Percentiles rank a stretch among this genome's conserved stretches.
phyloP scores from a whole-genome alignment of 2,888 invertebrate species.

The Ryuthela nishihirai region DNA sequence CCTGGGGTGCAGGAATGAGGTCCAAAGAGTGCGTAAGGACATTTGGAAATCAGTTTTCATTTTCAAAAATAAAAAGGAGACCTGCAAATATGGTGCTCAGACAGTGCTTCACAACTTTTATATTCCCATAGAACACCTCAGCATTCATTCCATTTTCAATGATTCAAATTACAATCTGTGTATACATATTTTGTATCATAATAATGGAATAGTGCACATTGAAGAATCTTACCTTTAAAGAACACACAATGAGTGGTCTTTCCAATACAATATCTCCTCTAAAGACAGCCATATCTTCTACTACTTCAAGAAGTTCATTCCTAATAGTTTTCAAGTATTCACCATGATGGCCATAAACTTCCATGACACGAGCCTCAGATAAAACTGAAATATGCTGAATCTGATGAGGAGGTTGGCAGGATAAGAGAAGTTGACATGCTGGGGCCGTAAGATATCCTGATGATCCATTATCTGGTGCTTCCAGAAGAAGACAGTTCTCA shows the following conservation, averaged over 20 bases:
- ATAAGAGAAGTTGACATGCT: constrained; percentile 32
- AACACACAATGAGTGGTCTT: constrained; percentile 24
- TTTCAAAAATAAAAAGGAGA: too few relatives aligned
- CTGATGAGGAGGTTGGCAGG: constrained; percentile 20
- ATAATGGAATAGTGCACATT: too few relatives aligned
- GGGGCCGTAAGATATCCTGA: constrained; percentile 22
- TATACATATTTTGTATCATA: too few relatives aligned
- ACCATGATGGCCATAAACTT: constrained; percentile 38
- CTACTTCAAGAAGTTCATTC: constrained; percentile 27
- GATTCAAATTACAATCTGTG: too few relatives aligned
- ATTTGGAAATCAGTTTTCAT: too few relatives aligned
- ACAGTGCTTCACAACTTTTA: too few relatives aligned
- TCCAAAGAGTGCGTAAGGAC: too few relatives aligned
- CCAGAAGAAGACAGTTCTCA: constrained; percentile 34
- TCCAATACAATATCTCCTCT: constrained; percentile 30
- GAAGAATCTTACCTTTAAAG: constrained; percentile 39
- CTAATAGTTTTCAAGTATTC: constrained; percentile 35
- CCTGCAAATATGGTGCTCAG: too few relatives aligned
- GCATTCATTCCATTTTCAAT: too few relatives aligned
- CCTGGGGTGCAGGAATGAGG: too few relatives aligned
- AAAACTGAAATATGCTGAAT: constrained; percentile 26
- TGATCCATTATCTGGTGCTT: constrained; percentile 20
- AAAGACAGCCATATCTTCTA: constrained; percentile 36
- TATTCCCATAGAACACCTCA: too few relatives aligned
- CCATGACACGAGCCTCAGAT: constrained; percentile 30